Percentiles rank a stretch among this genome's conserved stretches.
Conservation (phyloP, 1,140 invertebrate genomes). For the Antheraea mylitta region DNA sequence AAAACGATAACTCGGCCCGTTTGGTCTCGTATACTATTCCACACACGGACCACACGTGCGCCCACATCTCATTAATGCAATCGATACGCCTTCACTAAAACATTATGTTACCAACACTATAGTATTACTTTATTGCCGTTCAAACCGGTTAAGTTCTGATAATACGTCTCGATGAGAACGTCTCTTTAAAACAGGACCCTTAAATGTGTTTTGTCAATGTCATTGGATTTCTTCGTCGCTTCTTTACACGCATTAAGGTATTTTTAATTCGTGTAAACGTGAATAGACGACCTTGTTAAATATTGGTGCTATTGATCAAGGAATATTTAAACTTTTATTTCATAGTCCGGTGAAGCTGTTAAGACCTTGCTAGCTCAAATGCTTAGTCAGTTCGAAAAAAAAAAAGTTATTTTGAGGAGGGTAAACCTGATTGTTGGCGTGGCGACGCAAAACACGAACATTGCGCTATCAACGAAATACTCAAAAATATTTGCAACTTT, state of each 20-base stretch:
- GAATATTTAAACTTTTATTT: neutral
- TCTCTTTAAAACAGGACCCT: slow-evolving; percentile 21
- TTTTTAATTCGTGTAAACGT: neutral
- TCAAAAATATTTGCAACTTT: too few species aligned
- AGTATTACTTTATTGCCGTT: slow-evolving; percentile 52
- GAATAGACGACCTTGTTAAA: too few species aligned
- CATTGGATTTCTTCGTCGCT: neutral
- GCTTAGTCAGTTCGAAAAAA: too few species aligned
- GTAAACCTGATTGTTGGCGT: too few species aligned
- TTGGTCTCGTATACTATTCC: slow-evolving; percentile 53
- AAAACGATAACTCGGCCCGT: slow-evolving; percentile 54
- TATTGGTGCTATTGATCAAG: neutral
- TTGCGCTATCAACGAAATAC: too few species aligned
- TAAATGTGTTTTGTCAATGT: slow-evolving; percentile 13
- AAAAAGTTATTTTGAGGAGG: too few species aligned
- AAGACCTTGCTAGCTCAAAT: too few species aligned
- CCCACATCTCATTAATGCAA: slow-evolving; percentile 75
- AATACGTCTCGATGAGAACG: slow-evolving; percentile 21
- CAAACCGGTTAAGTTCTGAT: slow-evolving; percentile 34
- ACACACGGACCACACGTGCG: slow-evolving; percentile 69
- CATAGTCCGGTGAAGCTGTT: too few species aligned
- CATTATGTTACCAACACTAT: slow-evolving; percentile 62
- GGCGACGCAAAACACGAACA: too few species aligned
- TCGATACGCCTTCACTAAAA: slow-evolving; percentile 67
- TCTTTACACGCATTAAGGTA: neutral